Base-by-base conservation (phyloP, 1,140 invertebrate genomes). In the Hyposmocoma kahamanoa region DNA sequence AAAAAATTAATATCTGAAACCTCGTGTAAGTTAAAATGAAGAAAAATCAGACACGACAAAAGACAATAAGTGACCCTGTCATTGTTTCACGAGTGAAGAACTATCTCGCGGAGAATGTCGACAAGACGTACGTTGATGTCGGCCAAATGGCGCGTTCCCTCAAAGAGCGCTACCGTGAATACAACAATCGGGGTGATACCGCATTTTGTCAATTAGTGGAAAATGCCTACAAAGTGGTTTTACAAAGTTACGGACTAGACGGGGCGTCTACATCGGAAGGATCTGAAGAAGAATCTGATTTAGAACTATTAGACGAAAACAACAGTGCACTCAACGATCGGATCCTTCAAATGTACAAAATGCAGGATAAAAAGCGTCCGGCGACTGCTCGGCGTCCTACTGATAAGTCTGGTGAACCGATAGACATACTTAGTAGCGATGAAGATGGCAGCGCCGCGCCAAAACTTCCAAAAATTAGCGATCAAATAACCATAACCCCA, bases 141-240 rank as follows among this genome's bases (percentile, higher is more conserved):
- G 89, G 90, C 59, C 89, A 90, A 69, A 93, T 94, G 92, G 91
- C 92, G 58, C 90, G 91, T 68, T 87, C 89, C 58, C 86, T 94
- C 22, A 91, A 91, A 85, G 89, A 87, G 65, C 88, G 89, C 59
- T 93, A 92, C 75, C 87, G 88, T 15, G 92, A 94, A 59, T 94
- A 94, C 77, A 87, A 86, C 41, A 89, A 88, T 65, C 91, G 89
- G 63, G 93, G 92, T 74, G 87, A 90, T 41, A 87, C 75, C 39
- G 88, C 91, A 19, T 94, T 94, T 72, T 88, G 89, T 67, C 81
- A 87, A 47, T 81, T 90, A 71, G 92, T 94, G 54, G 90, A 87
- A 73, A 59, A 62, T 81, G 86, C 89, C 51, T 87, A 89, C 55
- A 87, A 87, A 48, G 84, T 89, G 24, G 87, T 90, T 36, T 72